Base-by-base conservation (phyloP, 2,113 vertebrate genomes). In the Bujurquina vittata region DNA sequence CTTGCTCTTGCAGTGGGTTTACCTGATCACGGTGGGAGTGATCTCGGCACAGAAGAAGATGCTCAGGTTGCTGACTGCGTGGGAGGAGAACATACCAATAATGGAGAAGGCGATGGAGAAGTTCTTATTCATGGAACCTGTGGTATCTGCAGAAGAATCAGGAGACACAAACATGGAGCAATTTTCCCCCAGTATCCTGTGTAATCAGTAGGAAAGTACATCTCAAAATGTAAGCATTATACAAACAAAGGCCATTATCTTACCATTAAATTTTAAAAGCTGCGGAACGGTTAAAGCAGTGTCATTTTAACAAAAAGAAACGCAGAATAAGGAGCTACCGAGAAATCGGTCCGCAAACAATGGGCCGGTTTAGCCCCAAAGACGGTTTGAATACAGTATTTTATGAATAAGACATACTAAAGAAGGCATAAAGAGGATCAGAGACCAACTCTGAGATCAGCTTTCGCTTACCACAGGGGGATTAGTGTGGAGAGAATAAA, bases 11-110 rank as follows among this genome's bases (percentile, higher is more conserved):
- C 18, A 43, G 17, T 37, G 40, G 52, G 83, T 95, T 93, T 88
- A 99, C 98, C 98, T 97, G 94, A 99, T 99, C 7, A 99, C 98
- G 0, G 98, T 99, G 60, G 98, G 98, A 12, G 97, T 97, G 95
- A 99, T 97, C 95, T 99, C 98, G 3, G 98, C 97, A 88, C 98
- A 99, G 95, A 99, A 98, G 94, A 99, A 99, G 85, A 99, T 98
- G 58, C 98, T 99, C 91, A 99, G 96, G 93, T 97, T 98, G 89
- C 97, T 98, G 80, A 98, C 97, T 0, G 98, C 98, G 26, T 99
- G 97, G 1, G 98, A 99, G 72, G 98, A 98, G 79, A 99, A 99
- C 98, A 99, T 99, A 81, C 98, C 98, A 83, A 99, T 98, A 67
- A 99, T 97, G 93, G 98, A 99, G 91, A 99, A 99, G 0, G 97